Conservation (phyloP, 2,113 vertebrate genomes). For the Tachysurus vachellii region DNA sequence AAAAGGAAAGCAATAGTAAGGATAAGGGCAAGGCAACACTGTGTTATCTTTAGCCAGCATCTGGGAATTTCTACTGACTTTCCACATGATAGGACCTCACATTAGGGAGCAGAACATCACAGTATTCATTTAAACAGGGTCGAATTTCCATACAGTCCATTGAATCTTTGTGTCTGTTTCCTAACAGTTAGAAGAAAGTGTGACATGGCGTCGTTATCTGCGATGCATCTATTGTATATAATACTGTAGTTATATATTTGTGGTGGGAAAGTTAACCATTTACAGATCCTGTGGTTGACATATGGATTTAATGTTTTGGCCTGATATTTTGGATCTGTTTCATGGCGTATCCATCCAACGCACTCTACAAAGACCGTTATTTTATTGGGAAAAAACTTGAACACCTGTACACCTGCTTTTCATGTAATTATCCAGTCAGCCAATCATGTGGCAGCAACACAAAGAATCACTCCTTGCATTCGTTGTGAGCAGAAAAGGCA, state of each 20-base stretch:
- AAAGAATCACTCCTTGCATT: neutral
- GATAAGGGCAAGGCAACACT: neutral
- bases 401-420: neutral
- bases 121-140: conserved; percentile 26
- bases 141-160: conserved; percentile 19
- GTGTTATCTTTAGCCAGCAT: conserved; percentile 36
- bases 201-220: conserved; percentile 29
- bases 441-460: neutral
- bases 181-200: conserved; percentile 11
- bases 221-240: conserved; percentile 22
- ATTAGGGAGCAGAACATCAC: conserved; percentile 7
- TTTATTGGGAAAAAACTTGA: neutral
- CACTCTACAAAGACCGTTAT: too few species aligned
- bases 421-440: neutral
- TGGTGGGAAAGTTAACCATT: conserved; percentile 16
- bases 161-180: conserved; percentile 14
- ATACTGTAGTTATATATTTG: neutral
- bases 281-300: conserved; percentile 19
- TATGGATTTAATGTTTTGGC: neutral
- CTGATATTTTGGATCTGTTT: neutral
- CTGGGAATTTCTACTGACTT: conserved; percentile 28
- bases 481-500: neutral
- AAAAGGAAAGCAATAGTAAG: conserved; percentile 27
- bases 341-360: neutral
- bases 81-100: conserved; percentile 39